Percentiles rank a stretch among this genome's conserved stretches.
Conservation (phyloP, 2,888 invertebrate genomes). For the Theodoxus fluviatilis region DNA sequence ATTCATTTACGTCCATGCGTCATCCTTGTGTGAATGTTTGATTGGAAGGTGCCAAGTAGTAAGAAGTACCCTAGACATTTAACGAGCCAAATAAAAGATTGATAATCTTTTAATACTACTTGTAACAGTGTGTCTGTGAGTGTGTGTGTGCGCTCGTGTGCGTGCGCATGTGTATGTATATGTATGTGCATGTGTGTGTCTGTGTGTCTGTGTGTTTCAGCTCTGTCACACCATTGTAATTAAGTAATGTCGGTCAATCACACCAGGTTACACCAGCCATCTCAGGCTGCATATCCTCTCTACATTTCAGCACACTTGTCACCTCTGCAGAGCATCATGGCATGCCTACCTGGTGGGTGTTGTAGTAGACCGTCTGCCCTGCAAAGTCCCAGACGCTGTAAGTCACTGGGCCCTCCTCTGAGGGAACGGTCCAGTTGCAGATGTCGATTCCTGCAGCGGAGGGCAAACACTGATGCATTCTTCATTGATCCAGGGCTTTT, state of each 20-base stretch:
- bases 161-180: background rate
- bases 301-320: too few species aligned
- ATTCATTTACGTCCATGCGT: too few species aligned
- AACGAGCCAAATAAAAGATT: background rate
- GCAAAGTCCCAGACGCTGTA: constrained; percentile 66
- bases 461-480: background rate
- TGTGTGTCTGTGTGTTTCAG: background rate
- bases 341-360: constrained; percentile 63
- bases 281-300: too few species aligned
- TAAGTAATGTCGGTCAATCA: too few species aligned
- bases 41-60: too few species aligned
- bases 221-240: background rate
- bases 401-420: constrained; percentile 46
- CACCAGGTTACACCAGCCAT: too few species aligned
- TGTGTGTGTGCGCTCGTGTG: background rate
- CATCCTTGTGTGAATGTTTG: too few species aligned
- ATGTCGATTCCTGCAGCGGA: constrained; percentile 58
- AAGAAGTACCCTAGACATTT: too few species aligned
- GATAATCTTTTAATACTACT: background rate
- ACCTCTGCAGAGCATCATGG: too few species aligned
- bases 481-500: too few species aligned
- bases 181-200: background rate
- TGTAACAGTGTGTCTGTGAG: background rate
- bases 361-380: constrained; percentile 65
- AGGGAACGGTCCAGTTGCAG: constrained; percentile 52